Base-by-base conservation (phyloP, 2,113 vertebrate genomes). In the Trematocara marginatum region DNA sequence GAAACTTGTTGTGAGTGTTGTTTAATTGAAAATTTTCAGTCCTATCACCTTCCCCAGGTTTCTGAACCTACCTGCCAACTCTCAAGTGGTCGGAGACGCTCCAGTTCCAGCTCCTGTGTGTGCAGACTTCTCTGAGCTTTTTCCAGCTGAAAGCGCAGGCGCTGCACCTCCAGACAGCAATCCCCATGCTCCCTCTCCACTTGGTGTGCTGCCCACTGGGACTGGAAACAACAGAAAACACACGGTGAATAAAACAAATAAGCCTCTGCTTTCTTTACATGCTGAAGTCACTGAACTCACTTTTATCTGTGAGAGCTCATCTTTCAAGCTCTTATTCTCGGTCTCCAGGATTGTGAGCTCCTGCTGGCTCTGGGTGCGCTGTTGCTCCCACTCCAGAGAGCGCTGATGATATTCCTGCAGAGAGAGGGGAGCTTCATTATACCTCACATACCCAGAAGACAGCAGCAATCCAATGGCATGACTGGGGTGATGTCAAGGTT, bases 351-450 rank as follows among this genome's bases (percentile, higher is more conserved):
- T 96, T 23, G 95, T 92, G 81, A 98, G 92, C 93, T 98, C 98
- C 90, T 97, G 97, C 90, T 97, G 97, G 95, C 97, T 96, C 91
- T 91, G 95, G 84, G 96, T 59, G n/a, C 95, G 94, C 92, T 98
- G 98, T 92, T 97, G 97, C 93, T 98, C 97, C 97, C 97, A 98
- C 80, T 98, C 96, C 23, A 95, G 88, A 8, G 97, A 97, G 81
- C 91, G 97, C 66, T 97, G 96, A 13, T 94, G 96, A 56, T 97
- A 97, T 61, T 98, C 97, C 98, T 99, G 94, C 80, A 71, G 89
- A 85, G 91, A 87, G 82, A 74, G 4, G 29, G 40, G 18, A 13
- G n/a, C 16, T 35, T 45, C 8, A n/a, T 26, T 18, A 10, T 10
- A 3, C 31, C 29, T 13, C 15, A 23, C 6, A 34, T 42, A 3